Evolutionary conservation across 2,113 vertebrate species (phyloP).

Genomic region (Rhinoptilus africanus): DNA sequence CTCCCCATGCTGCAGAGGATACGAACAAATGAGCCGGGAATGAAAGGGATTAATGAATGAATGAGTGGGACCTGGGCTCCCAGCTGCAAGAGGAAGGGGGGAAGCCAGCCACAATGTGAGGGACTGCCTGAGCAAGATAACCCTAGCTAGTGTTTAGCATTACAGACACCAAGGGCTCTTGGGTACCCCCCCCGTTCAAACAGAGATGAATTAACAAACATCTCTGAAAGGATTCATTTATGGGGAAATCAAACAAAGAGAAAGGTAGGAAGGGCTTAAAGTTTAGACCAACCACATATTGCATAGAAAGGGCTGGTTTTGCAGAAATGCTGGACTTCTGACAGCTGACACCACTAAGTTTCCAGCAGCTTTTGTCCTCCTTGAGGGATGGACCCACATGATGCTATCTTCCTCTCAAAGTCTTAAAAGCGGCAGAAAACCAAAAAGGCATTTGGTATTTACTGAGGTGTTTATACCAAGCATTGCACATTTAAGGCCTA

Average conservation of each 20-base stretch:
- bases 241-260: not conserved
- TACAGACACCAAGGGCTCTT: not conserved
- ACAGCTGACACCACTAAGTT: not conserved
- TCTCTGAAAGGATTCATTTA: not conserved
- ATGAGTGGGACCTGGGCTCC: not conserved
- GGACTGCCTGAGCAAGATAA: not conserved
- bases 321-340: not conserved
- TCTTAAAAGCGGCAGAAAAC: not conserved
- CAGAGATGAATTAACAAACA: not conserved
- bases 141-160: not conserved
- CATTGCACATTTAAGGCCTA: not conserved
- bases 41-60: slow-evolving; percentile 44
- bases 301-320: not conserved
- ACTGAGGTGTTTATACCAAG: not conserved
- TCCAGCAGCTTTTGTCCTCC: not conserved
- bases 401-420: not conserved
- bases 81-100: slow-evolving; percentile 23
- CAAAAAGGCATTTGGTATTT: not conserved
- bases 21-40: not conserved
- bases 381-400: not conserved
- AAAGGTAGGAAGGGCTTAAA: not conserved
- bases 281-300: not conserved
- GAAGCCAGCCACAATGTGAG: not conserved
- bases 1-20: not conserved
- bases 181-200: not conserved